These are phyloP conservation scores for Thinocorus orbignyianus DNA, from an alignment of 2,113 vertebrate genomes.

Conservation along the genomic window DNA sequence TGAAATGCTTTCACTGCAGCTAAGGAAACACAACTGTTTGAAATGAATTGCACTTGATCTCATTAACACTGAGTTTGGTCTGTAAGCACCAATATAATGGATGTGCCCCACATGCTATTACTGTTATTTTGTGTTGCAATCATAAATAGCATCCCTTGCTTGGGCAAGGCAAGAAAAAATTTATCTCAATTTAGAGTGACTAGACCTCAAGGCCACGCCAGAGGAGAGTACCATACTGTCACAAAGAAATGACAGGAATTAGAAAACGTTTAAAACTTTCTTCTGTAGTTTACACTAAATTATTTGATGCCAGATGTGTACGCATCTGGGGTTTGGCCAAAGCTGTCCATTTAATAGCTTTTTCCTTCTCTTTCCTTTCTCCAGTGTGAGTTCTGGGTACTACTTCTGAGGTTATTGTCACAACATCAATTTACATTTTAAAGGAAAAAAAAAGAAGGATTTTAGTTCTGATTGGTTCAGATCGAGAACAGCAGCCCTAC, in stretches of 20 bases:
- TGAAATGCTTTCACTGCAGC: neutral
- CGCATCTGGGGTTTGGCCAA: neutral
- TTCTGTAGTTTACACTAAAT: neutral
- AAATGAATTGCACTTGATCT: neutral
- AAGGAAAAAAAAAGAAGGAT: neutral
- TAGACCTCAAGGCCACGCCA: neutral
- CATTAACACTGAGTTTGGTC: neutral
- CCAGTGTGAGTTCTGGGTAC: neutral
- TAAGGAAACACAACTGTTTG: neutral
- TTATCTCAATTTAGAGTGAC: neutral
- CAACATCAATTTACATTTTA: neutral
- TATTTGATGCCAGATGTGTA: neutral
- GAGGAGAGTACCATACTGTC: neutral
- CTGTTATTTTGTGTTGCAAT: neutral
- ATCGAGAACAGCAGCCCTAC: neutral
- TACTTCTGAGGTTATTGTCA: neutral
- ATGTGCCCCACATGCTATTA: neutral
- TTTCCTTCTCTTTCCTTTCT: neutral
- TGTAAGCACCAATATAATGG: neutral
- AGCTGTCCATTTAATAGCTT: neutral
- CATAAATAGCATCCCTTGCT: neutral
- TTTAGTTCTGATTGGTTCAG: neutral
- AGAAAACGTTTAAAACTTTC: neutral
- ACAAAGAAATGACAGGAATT: neutral
- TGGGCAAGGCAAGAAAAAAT: neutral